A percentile compares a stretch with the other conserved stretches of the same genome.
Evolutionary conservation across 2,888 invertebrate species (phyloP).

Genomic region (Bhutanitis thaidina): DNA sequence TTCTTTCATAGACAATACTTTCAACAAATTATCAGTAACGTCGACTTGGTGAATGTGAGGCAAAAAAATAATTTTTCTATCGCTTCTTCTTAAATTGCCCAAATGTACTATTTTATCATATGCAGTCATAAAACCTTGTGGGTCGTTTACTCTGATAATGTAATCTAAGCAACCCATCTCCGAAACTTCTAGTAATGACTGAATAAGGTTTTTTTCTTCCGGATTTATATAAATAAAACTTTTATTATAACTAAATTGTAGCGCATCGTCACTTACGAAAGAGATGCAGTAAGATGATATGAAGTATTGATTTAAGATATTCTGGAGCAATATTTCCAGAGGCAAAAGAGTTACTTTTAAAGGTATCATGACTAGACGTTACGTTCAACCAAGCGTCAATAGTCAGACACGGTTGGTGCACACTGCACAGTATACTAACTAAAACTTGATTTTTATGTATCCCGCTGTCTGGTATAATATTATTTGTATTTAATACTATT

Average conservation of each 20-base stretch:
- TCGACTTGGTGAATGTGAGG: conserved; percentile 33
- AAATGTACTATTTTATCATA: conserved; percentile 57
- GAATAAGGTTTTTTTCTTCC: conserved; percentile 34
- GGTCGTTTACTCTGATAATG: conserved; percentile 52
- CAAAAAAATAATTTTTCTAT: conserved; percentile 64
- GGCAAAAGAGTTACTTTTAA: conserved; percentile 29
- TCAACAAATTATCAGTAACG: conserved; percentile 26
- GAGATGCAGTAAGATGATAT: conserved; percentile 52
- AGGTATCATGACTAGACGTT: conserved; percentile 20
- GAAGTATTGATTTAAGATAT: conserved; percentile 50
- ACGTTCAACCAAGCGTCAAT: too few relatives aligned
- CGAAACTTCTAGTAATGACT: conserved; percentile 46
- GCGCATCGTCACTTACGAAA: conserved; percentile 44
- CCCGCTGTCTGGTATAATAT: too few relatives aligned
- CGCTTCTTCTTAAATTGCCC: conserved; percentile 61
- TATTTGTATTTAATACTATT: too few relatives aligned
- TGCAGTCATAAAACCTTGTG: conserved; percentile 51
- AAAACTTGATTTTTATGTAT: too few relatives aligned
- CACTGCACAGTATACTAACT: too few relatives aligned
- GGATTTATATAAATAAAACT: conserved; percentile 41
- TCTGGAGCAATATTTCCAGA: conserved; percentile 52
- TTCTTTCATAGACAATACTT: conserved; percentile 49
- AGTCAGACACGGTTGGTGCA: too few relatives aligned
- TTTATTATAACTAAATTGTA: conserved; percentile 33
- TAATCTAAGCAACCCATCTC: conserved; percentile 74